These are phyloP conservation scores for Tolypeutes matacus DNA, from an alignment of 2,797 vertebrate genomes.

Conservation along the genomic window DNA sequence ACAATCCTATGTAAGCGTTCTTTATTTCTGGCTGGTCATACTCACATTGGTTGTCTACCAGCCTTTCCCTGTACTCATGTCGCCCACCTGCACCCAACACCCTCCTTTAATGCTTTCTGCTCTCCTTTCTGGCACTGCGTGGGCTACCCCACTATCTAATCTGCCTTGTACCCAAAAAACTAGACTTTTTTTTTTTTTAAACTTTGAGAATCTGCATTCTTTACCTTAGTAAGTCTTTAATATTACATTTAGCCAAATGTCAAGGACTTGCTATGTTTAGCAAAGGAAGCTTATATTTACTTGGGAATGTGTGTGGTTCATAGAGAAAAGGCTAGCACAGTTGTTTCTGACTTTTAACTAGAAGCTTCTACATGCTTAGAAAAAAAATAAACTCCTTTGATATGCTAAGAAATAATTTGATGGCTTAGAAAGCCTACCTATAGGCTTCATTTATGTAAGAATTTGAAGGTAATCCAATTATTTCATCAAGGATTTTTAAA, in stretches of 20 bases:
- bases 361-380: background rate
- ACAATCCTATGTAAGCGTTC: background rate
- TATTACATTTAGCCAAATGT: too few species aligned
- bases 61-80: fast-evolving
- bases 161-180: background rate
- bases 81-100: background rate
- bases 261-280: background rate
- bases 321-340: background rate
- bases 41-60: background rate
- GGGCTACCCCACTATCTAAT: too few species aligned
- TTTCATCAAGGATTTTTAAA: background rate
- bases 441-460: background rate
- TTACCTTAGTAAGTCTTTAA: background rate
- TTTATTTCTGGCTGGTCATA: background rate
- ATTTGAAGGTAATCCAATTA: background rate
- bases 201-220: background rate
- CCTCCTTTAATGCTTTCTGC: background rate
- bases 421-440: background rate
- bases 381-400: background rate
- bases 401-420: background rate
- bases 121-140: background rate
- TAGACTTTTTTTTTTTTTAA: too few species aligned
- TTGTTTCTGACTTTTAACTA: background rate
- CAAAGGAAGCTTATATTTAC: background rate
- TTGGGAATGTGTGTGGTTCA: background rate